A percentile compares a stretch with the other conserved stretches of the same genome.
Evolutionary conservation across 2,113 vertebrate genomes (phyloP).

Genomic region (Platysternon megacephalum): DNA sequence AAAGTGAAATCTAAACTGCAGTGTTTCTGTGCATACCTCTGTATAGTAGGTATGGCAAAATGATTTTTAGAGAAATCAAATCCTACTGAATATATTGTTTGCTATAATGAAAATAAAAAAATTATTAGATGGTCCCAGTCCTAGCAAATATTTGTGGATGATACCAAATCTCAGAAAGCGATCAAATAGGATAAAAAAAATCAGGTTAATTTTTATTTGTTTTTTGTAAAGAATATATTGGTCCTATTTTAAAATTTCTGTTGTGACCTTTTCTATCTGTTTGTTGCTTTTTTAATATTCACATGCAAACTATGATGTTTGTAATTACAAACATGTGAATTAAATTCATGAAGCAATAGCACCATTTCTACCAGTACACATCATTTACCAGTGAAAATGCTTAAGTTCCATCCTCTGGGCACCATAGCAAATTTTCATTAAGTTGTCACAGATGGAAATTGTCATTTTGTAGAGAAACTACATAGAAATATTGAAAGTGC

Average conservation of each 20-base stretch:
- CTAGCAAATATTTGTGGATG: neutral
- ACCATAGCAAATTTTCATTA: neutral
- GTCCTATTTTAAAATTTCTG: neutral
- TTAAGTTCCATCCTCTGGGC: neutral
- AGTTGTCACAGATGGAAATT: neutral
- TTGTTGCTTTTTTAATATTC: neutral
- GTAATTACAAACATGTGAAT: neutral
- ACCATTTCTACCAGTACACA: neutral
- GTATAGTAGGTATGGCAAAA: neutral
- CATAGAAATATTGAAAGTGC: neutral
- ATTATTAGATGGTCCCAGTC: neutral
- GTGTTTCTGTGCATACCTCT: neutral
- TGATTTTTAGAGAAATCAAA: neutral
- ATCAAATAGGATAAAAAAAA: neutral
- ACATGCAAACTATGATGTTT: neutral
- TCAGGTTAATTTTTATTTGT: neutral
- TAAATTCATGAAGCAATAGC: neutral
- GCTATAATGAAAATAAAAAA: neutral
- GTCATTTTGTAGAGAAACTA: neutral
- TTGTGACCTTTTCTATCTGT: neutral
- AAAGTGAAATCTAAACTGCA: too few species aligned
- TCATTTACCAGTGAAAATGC: neutral
- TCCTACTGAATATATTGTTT: neutral
- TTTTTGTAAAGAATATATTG: neutral
- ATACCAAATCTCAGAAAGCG: neutral